Conservation (phyloP, 1,140 invertebrate species). For the Lanistes nyassanus region DNA sequence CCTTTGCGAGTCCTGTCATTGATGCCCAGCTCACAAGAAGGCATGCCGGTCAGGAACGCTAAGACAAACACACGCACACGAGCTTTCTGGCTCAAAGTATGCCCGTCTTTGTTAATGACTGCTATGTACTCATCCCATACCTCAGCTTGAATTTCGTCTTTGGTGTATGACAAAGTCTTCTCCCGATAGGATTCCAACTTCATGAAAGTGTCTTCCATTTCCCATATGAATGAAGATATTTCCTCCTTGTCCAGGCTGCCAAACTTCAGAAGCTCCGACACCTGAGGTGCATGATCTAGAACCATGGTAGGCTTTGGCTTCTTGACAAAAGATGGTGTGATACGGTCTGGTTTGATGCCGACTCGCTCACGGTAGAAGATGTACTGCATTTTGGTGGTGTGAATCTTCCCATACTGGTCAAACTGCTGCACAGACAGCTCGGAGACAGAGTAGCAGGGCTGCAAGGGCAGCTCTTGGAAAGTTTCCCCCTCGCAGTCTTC, state of each 20-base stretch:
- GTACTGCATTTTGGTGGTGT: slow-evolving; percentile 95
- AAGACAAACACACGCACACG: slow-evolving; percentile 95
- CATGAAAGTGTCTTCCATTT: slow-evolving; percentile 83
- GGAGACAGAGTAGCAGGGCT: slow-evolving; percentile 85
- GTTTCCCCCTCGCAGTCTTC: slow-evolving; percentile 51
- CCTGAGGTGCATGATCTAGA: slow-evolving; percentile 94
- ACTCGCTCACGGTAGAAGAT: slow-evolving; percentile 98
- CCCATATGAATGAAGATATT: slow-evolving; percentile 88
- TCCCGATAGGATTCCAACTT: slow-evolving; percentile 56
- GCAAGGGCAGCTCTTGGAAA: slow-evolving; percentile 80
- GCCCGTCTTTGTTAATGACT: slow-evolving; percentile 82
- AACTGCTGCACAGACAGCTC: slow-evolving; percentile 92
- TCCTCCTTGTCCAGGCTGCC: slow-evolving; percentile 90
- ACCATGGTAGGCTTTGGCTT: slow-evolving; percentile 72
- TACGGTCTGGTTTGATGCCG: slow-evolving; percentile 94
- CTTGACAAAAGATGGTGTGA: slow-evolving; percentile 68
- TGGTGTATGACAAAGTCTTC: slow-evolving; percentile 88
- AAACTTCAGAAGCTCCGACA: slow-evolving; percentile 96
- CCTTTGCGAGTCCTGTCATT: slow-evolving; percentile 97
- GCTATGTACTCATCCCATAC: slow-evolving; percentile 97
- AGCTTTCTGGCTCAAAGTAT: slow-evolving; percentile 90
- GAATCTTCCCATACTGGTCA: slow-evolving; percentile 98
- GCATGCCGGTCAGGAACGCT: slow-evolving; percentile 82
- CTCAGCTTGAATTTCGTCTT: slow-evolving; percentile 97
- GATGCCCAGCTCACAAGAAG: slow-evolving; percentile 94